A percentile compares a stretch with the other conserved stretches of the same genome.
Conservation (phyloP, 2,797 vertebrate species). For the Melanotaenia boesemani region DNA sequence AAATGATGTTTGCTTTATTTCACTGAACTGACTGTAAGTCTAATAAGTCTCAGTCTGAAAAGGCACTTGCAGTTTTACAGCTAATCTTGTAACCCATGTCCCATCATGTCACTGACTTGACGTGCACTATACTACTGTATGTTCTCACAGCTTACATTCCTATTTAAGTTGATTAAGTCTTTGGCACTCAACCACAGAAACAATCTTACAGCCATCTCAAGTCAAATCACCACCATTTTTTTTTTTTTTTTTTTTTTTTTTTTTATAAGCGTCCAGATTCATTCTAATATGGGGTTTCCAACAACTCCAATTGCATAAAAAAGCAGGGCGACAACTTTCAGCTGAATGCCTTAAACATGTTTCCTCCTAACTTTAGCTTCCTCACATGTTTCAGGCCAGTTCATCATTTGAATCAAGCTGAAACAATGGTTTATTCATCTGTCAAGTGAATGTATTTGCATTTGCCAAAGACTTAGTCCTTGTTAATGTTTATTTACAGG, state of each 20-base stretch:
- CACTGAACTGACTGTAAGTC: constrained; percentile 66
- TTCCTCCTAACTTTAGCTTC: constrained; percentile 49
- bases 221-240: constrained; percentile 46
- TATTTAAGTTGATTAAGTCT: constrained; percentile 80
- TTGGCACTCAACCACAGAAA: constrained; percentile 77
- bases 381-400: constrained; percentile 61
- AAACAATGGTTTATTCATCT: constrained; percentile 65
- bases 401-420: constrained; percentile 58
- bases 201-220: constrained; percentile 61
- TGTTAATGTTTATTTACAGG: constrained; percentile 89
- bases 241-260: constrained; percentile 35
- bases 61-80: constrained; percentile 78
- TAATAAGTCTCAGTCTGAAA: constrained; percentile 63
- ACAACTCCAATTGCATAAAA: constrained; percentile 42
- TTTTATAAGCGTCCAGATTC: constrained; percentile 44
- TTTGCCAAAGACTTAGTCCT: constrained; percentile 95
- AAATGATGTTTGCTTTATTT: constrained; percentile 74
- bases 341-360: constrained; percentile 81
- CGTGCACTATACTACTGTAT: constrained; percentile 72
- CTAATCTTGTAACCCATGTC: constrained; percentile 49
- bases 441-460: constrained; percentile 90
- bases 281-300: constrained; percentile 48
- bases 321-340: constrained; percentile 71
- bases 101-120: constrained; percentile 68
- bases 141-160: constrained; percentile 57